These are phyloP conservation scores for Ceratoteleas bidentatus DNA, from an alignment of 1,140 invertebrate genomes.

Conservation along the genomic window DNA sequence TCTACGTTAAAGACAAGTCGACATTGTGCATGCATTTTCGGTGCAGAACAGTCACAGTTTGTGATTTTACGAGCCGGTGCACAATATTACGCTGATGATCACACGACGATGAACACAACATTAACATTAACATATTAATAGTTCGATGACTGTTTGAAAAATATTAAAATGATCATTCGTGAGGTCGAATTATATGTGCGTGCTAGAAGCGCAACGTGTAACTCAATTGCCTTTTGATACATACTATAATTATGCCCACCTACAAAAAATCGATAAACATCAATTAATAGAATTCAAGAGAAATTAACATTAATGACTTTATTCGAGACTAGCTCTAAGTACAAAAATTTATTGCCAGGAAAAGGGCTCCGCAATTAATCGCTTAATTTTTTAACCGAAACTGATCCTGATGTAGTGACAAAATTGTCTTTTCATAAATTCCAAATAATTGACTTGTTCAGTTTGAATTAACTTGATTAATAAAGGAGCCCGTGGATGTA, in stretches of 20 bases:
- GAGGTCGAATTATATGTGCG: conserved; percentile 49
- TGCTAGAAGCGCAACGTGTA: conserved; percentile 69
- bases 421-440: too few relatives aligned
- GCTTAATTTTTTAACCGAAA: neutral
- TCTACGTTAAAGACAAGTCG: neutral
- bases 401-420: neutral
- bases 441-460: neutral
- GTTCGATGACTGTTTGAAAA: neutral
- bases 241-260: conserved; percentile 76
- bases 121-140: neutral
- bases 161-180: conserved; percentile 31
- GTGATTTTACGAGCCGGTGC: neutral
- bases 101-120: neutral
- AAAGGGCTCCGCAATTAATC: neutral
- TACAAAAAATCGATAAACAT: conserved; percentile 69
- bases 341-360: conserved; percentile 7
- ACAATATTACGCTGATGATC: neutral
- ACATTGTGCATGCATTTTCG: conserved; percentile 8
- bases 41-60: conserved; percentile 1
- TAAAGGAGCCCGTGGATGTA: neutral
- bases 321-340: too few relatives aligned
- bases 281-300: conserved; percentile 54
- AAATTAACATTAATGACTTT: too few relatives aligned
- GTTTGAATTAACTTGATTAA: neutral
- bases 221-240: conserved; percentile 72